Conservation (phyloP, 2,888 invertebrate species). For the Volucella inflata region DNA sequence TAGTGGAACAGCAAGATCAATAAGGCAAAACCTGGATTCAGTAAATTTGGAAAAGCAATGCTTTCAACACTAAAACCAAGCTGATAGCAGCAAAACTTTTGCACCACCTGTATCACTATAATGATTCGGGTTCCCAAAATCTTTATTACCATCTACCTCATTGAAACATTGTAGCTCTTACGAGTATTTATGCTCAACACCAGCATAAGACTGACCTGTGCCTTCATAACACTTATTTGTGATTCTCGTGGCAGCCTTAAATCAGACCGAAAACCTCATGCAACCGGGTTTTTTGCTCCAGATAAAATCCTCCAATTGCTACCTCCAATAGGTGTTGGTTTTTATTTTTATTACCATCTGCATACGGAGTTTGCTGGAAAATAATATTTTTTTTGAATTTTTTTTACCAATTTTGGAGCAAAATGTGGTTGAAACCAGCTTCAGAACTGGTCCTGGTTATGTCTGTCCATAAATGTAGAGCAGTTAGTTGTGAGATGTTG, state of each 20-base stretch:
- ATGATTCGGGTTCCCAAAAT: no score
- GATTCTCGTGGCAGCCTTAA: constrained; percentile 37
- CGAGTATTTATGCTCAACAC: no score
- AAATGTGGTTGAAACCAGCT: constrained; percentile 10
- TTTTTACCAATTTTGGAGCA: constrained; percentile 44
- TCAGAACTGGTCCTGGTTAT: constrained; percentile 28
- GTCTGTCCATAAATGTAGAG: constrained; percentile 5
- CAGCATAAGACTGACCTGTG: constrained; percentile 24
- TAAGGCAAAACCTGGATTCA: no score
- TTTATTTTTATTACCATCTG: constrained; percentile 54
- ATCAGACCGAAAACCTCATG: constrained; percentile 38
- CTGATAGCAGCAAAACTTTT: no score
- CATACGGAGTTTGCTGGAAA: constrained; percentile 26
- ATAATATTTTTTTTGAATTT: neutral
- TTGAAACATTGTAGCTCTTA: constrained; percentile 34
- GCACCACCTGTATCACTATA: no score
- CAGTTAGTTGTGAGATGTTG: constrained; percentile 38
- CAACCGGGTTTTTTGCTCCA: neutral
- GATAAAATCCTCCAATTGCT: constrained; percentile 30
- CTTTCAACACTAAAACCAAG: no score
- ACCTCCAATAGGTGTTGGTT: constrained; percentile 28
- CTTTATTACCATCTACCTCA: neutral
- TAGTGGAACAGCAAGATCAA: no score
- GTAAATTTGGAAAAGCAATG: no score
- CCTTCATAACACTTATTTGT: constrained; percentile 53